Base-by-base conservation (phyloP, 2,113 vertebrate genomes). In the Sylvia atricapilla region DNA sequence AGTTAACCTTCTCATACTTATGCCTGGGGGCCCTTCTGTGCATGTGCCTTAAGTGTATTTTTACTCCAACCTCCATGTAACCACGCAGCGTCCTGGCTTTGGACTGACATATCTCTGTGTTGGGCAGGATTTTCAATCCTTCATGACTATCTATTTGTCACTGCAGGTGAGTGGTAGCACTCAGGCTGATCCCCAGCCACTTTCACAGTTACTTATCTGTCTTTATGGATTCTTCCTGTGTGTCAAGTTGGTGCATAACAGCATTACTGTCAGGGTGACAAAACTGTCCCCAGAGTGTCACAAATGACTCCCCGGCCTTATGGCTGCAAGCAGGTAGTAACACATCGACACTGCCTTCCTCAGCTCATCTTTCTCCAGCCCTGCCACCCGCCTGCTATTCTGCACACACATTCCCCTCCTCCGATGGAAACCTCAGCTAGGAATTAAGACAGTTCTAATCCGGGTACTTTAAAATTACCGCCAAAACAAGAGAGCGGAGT, bases 221-320 rank as follows among this genome's bases (percentile, higher is more conserved):
- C 98, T 98, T 98, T 98, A 98, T 98, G 98, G 98, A 98, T 98
- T 98, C 98, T 98, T 98, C 97, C 96, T 96, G 97, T 97, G 97
- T 98, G 98, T 98, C 98, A 98, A 97, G 97, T 96, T 95, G 92
- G 97, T 95, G 96, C 97, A 97, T 98, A 98, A 98, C 98, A 98
- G 98, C 97, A 97, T 98, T 98, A 98, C 98, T 98, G 98, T 98
- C 98, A 98, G 98, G 98, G 98, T 98, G 98, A 98, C 98, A 98
- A 98, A 98, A 98, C 87, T 97, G 97, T 98, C 98, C 98, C 98
- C 95, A 95, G 98, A 97, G 98, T 96, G 98, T 97, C 98, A 98
- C 98, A 98, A 98, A 98, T 97, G 98, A 98, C 97, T 98, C 98
- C 97, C 95, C 28, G 86, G 96, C 98, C 96, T 96, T 95, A 91